Percentiles rank a stretch among this genome's conserved stretches.
phyloP scores from a whole-genome alignment of 53 echinoderm and acorn worm species.

The Echinarachnius parma region DNA sequence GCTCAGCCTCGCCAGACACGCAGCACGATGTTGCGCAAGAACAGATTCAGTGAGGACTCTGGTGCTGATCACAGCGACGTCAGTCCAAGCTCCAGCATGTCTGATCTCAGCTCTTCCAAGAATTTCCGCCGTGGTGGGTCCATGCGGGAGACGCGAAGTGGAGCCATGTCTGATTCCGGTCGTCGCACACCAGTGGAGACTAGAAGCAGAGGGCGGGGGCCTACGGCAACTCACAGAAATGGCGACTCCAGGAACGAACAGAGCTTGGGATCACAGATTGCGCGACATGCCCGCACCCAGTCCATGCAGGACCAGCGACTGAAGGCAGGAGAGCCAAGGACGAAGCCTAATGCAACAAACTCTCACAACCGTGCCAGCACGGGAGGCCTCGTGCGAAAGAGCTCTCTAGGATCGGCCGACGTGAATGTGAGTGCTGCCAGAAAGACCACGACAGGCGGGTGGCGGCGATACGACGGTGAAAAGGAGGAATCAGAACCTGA shows the following conservation, averaged over 20 bases:
- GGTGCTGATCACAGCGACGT: slow-evolving; percentile 72
- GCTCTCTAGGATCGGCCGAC: slow-evolving; percentile 58
- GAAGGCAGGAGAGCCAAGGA: slow-evolving; percentile 50
- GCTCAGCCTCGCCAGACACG: slow-evolving; percentile 88
- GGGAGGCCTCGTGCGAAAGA: slow-evolving; percentile 44
- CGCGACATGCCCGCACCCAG: slow-evolving; percentile 52
- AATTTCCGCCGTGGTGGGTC: slow-evolving; percentile 35
- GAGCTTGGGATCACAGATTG: slow-evolving; percentile 46
- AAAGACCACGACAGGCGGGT: slow-evolving; percentile 49
- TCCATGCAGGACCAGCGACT: slow-evolving; percentile 59
- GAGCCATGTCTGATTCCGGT: slow-evolving; percentile 33
- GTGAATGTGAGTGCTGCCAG: slow-evolving; percentile 23
- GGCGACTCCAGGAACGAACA: slow-evolving; percentile 33
- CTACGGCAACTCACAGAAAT: slow-evolving; percentile 8
- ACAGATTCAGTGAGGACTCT: slow-evolving; percentile 76
- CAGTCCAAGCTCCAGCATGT: slow-evolving; percentile 97
- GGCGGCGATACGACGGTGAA: slow-evolving; percentile 49
- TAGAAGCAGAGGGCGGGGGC: slow-evolving; percentile 8
- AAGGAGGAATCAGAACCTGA: slow-evolving; percentile 45
- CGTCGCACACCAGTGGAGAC: slow-evolving; percentile 18
- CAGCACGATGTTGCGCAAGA: slow-evolving; percentile 92
- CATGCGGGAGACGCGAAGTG: slow-evolving; percentile 26
- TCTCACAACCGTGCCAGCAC: slow-evolving; percentile 38
- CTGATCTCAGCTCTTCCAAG: slow-evolving; percentile 81
- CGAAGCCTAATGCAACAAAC: slow-evolving; percentile 44